These are phyloP conservation scores for Mesembrinibis cayennensis DNA, from an alignment of 2,113 vertebrate species.

Conservation along the genomic window DNA sequence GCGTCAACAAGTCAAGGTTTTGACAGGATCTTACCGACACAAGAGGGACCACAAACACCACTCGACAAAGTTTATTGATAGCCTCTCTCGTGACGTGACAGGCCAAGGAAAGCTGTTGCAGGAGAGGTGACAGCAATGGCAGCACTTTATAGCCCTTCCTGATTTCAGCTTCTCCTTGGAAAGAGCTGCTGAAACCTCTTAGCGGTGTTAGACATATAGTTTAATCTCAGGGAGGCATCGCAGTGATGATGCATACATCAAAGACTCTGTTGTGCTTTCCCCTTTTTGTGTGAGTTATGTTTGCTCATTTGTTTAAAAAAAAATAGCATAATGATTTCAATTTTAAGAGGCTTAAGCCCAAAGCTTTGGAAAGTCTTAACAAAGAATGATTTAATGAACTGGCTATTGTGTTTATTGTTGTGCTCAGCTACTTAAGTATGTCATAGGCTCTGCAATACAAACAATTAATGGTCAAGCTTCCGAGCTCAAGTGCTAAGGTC, in stretches of 20 bases:
- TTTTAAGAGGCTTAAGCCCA: slow-evolving; percentile 66
- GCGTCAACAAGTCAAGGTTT: slow-evolving; percentile 51
- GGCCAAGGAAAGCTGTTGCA: slow-evolving; percentile 21
- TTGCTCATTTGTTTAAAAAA: slow-evolving; percentile 64
- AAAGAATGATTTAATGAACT: slow-evolving; percentile 69
- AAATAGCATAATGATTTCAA: slow-evolving; percentile 57
- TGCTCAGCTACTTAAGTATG: slow-evolving; percentile 68
- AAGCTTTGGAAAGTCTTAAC: slow-evolving; percentile 61
- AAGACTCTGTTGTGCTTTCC: slow-evolving; percentile 47
- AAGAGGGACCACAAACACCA: slow-evolving; percentile 27
- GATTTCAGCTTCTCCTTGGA: slow-evolving; percentile 36
- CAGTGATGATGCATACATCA: slow-evolving; percentile 47
- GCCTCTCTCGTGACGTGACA: slow-evolving; percentile 42
- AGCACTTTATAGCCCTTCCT: slow-evolving; percentile 39
- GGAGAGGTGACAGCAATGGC: slow-evolving; percentile 37
- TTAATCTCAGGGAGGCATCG: slow-evolving; percentile 51
- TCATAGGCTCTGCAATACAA: slow-evolving; percentile 62
- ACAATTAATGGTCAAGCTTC: slow-evolving; percentile 68
- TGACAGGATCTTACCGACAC: slow-evolving; percentile 40
- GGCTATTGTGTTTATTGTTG: slow-evolving; percentile 65
- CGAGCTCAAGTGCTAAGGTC: slow-evolving; percentile 58
- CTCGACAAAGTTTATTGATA: slow-evolving; percentile 60
- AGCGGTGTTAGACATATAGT: neutral
- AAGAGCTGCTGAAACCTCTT: slow-evolving; percentile 48
- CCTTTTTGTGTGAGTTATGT: slow-evolving; percentile 52